phyloP scores from a whole-genome alignment of 2,113 vertebrate species.

The Accipiter virgatus region DNA sequence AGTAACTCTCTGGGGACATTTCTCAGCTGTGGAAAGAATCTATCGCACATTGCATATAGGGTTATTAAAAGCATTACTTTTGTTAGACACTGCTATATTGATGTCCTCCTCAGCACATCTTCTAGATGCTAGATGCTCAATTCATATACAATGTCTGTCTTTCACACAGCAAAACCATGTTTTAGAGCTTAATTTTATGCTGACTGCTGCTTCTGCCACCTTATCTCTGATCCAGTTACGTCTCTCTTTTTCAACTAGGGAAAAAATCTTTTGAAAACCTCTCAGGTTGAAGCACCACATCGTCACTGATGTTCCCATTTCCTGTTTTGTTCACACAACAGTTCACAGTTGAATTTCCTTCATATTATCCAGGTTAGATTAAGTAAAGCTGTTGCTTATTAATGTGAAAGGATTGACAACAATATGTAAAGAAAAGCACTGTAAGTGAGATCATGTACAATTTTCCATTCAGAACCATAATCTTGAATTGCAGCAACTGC shows the following conservation, averaged over 20 bases:
- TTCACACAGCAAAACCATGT: not conserved
- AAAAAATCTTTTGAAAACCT: not conserved
- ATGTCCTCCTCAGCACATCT: not conserved
- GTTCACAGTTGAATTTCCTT: not conserved
- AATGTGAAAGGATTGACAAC: not conserved
- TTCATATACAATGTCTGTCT: not conserved
- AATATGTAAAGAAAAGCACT: not conserved
- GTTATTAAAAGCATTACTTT: constrained; percentile 26
- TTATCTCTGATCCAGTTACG: not conserved
- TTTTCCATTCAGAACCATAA: not conserved
- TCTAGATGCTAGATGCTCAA: not conserved
- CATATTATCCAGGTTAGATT: not conserved
- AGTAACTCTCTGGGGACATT: not conserved
- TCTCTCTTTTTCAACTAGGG: not conserved
- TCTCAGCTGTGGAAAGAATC: not conserved
- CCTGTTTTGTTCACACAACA: not conserved
- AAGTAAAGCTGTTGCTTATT: not conserved
- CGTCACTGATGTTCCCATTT: not conserved
- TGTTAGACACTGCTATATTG: not conserved
- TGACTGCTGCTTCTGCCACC: not conserved
- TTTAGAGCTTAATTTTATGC: not conserved
- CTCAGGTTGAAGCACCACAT: not conserved
- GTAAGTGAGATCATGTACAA: not conserved
- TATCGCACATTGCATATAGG: not conserved
- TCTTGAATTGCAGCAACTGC: not conserved